phyloP scores from a whole-genome alignment of 2,797 vertebrate species.

The Lepidocolaptes lacrymiger region DNA sequence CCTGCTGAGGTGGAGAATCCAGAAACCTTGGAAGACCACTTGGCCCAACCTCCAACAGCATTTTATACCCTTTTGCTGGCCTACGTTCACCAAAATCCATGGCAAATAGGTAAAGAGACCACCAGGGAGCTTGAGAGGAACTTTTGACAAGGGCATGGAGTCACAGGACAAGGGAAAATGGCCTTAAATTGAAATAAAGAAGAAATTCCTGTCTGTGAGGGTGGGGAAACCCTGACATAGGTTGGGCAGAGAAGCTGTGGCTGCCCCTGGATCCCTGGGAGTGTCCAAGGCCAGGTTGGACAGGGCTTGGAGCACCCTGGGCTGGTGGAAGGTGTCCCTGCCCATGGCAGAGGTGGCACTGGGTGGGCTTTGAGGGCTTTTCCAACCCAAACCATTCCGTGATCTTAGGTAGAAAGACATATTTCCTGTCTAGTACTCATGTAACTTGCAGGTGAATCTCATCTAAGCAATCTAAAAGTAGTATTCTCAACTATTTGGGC shows the following conservation, averaged over 20 bases:
- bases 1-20: not conserved
- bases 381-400: not conserved
- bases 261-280: not conserved
- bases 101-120: not conserved
- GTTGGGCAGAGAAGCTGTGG: too few relatives aligned
- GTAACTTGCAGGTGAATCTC: not conserved
- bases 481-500: not conserved
- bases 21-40: too few relatives aligned
- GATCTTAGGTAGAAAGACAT: not conserved
- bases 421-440: not conserved
- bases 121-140: not conserved
- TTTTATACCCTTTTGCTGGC: not conserved
- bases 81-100: too few relatives aligned
- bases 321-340: not conserved
- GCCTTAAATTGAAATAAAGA: not conserved
- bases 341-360: not conserved
- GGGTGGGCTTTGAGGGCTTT: not conserved
- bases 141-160: too few relatives aligned
- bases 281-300: not conserved
- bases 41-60: not conserved
- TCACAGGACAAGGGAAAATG: not conserved
- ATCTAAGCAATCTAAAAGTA: not conserved
- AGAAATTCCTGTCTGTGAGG: fast-evolving
- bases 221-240: not conserved
- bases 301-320: not conserved